These are phyloP conservation scores for Augochlora pura DNA, from an alignment of 1,140 invertebrate species.

Conservation along the genomic window DNA sequence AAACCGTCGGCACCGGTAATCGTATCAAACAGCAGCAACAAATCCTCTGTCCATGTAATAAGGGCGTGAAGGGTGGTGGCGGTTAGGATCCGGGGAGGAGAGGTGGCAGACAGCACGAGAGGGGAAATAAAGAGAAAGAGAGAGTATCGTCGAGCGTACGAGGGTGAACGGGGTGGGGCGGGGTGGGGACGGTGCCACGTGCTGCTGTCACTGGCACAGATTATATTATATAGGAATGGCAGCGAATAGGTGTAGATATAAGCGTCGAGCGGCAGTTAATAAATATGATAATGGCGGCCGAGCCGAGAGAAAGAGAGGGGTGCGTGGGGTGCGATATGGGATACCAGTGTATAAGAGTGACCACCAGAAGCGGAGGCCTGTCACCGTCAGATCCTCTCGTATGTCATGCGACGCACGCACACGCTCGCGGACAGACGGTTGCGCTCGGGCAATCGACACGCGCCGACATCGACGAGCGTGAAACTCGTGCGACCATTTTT, in stretches of 20 bases:
- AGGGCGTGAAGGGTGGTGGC: constrained; percentile 12
- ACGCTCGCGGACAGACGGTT: constrained; percentile 37
- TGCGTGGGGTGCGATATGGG: constrained; percentile 66
- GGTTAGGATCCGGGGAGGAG: background rate
- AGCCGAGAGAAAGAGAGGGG: constrained; percentile 61
- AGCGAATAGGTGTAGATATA: constrained; percentile 78
- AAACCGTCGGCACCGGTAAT: constrained; percentile 16
- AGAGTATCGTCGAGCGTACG: constrained; percentile 1
- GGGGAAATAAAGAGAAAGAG: constrained; percentile 21
- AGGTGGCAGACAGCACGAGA: background rate
- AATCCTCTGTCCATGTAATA: constrained; percentile 43
- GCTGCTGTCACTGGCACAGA: constrained; percentile 79
- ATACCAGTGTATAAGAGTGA: constrained; percentile 78
- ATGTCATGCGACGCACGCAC: constrained; percentile 69
- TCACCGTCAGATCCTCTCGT: constrained; percentile 77
- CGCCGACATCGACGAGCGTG: constrained; percentile 60
- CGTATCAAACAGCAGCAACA: constrained; percentile 42
- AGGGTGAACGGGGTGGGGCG: background rate
- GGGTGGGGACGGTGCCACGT: constrained; percentile 67
- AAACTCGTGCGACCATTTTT: constrained; percentile 22
- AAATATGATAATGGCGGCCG: constrained; percentile 79
- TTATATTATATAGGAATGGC: constrained; percentile 79
- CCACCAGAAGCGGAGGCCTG: constrained; percentile 75
- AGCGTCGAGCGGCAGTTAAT: constrained; percentile 77
- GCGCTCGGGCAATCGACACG: constrained; percentile 16